phyloP scores from a whole-genome alignment of 2,797 vertebrate genomes.

The Poeciliopsis presidionis region DNA sequence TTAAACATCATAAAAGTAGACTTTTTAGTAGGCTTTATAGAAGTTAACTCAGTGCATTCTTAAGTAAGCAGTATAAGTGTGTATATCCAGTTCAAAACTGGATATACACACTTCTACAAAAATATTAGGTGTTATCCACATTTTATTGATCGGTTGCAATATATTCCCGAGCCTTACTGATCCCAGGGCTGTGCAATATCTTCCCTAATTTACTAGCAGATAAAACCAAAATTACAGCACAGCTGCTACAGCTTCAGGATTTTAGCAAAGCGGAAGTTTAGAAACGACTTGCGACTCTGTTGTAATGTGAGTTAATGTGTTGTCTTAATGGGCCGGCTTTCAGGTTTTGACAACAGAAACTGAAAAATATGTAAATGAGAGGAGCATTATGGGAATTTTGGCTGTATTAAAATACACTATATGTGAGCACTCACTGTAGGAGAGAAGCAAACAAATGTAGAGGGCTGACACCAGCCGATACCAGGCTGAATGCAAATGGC shows the following conservation, averaged over 20 bases:
- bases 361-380: slow-evolving; percentile 32
- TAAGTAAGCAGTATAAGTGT: background rate
- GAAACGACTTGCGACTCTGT: background rate
- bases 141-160: background rate
- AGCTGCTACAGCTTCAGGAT: slow-evolving; percentile 1
- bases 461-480: background rate
- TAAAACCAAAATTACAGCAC: slow-evolving; percentile 3
- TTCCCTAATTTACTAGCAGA: slow-evolving; percentile 9
- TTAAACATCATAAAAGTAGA: background rate
- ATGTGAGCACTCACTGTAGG: background rate
- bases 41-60: slow-evolving; percentile 22
- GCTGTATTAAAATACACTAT: slow-evolving; percentile 14
- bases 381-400: slow-evolving; percentile 15
- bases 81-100: background rate
- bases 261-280: slow-evolving; percentile 1
- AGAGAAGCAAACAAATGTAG: slow-evolving; percentile 8
- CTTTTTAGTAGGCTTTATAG: slow-evolving; percentile 3
- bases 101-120: background rate
- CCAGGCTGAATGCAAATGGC: slow-evolving; percentile 19
- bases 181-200: background rate
- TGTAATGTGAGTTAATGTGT: slow-evolving; percentile 5
- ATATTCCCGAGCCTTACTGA: background rate
- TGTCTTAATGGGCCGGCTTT: background rate
- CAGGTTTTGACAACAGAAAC: slow-evolving; percentile 12
- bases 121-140: background rate